Evolutionary conservation across 2,888 invertebrate species (phyloP), one percentile per base, ranked within the genome.

Genomic region (Chymomyza fuscimana): DNA sequence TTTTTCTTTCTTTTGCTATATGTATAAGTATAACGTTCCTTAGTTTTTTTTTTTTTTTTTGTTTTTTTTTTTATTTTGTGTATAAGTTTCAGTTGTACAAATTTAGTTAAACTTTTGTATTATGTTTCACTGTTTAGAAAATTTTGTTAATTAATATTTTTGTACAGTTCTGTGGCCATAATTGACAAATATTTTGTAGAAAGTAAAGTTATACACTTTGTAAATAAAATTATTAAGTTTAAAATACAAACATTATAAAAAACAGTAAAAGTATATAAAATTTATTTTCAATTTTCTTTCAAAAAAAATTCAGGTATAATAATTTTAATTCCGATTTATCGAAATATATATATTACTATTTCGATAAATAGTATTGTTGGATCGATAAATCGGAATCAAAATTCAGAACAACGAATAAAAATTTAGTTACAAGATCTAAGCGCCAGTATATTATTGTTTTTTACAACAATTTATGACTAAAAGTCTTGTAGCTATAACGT

Each of bases 41-140:
- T 22, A 85, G 76, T 73, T 73, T 75, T 76, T 70, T 73, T 72
- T 76, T 65, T 74, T 70, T 75, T 61, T 54, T 69, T 73, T 63
- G 36, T 56, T 64, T 22, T 32, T 32, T 19, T 68, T 67, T 52
- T 52, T 29, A 52, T 59, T 63, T 67, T 77, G 74, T 82, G 80
- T 81, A 81, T 81, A 80, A 76, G 74, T 72, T 65, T 50, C 25
- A 25, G 58, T 58, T 73, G 52, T 74, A 76, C 69, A 77, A 76
- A 72, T 77, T 65, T 75, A 74, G 75, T 63, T 72, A 29, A 56
- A 29, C 71, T 71, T 74, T 76, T 80, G 77, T 73, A 80, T 75
- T 72, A 70, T 69, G 67, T 65, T 59, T 63, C 66, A 74, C 62
- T 68, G 64, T 29, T 71, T 74, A 59, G 59, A 59, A 59, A 59